Percentiles rank a stretch among this genome's conserved stretches.
These are phyloP conservation scores for Drosophila algonquin DNA, from an alignment of 2,888 invertebrate species.

Conservation along the genomic window DNA sequence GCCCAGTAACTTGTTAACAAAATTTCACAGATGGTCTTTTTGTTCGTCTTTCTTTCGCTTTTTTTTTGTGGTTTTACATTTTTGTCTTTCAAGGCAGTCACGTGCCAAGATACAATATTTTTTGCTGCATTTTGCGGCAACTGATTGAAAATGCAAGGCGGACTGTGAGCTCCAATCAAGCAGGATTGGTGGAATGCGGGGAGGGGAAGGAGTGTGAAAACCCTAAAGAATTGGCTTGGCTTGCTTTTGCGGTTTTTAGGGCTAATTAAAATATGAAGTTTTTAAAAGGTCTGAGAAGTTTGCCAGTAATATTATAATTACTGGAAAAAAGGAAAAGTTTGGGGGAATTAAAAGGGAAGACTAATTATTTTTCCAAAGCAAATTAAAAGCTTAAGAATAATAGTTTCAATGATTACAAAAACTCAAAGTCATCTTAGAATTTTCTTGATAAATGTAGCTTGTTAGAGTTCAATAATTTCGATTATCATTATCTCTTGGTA, in stretches of 20 bases:
- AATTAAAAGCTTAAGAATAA: neutral
- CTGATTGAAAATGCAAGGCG: slow-evolving; percentile 52
- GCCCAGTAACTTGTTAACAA: slow-evolving; percentile 50
- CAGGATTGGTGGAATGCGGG: slow-evolving; percentile 5
- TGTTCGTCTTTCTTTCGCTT: neutral
- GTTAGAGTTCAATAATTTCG: neutral
- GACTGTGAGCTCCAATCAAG: slow-evolving; percentile 52
- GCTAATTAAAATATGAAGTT: neutral
- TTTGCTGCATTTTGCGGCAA: slow-evolving; percentile 22
- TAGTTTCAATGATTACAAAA: neutral
- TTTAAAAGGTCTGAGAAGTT: neutral
- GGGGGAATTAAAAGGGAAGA: neutral
- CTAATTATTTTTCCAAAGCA: too few species aligned
- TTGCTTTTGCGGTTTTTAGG: slow-evolving; percentile 17
- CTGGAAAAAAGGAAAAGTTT: neutral
- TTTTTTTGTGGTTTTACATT: slow-evolving; percentile 11
- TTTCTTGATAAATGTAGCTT: neutral
- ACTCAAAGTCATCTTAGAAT: neutral
- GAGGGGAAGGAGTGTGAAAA: slow-evolving; percentile 9
- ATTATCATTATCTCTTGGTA: too few species aligned
- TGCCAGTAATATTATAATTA: neutral
- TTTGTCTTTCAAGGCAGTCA: slow-evolving; percentile 54
- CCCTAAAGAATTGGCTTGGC: slow-evolving; percentile 21
- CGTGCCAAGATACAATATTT: slow-evolving; percentile 59
- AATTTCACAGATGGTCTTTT: slow-evolving; percentile 41